Percentiles rank a stretch among this genome's conserved stretches.
These are phyloP conservation scores for Muntiacus muntjak DNA, from an alignment of 2,113 vertebrate genomes.

Conservation along the genomic window DNA sequence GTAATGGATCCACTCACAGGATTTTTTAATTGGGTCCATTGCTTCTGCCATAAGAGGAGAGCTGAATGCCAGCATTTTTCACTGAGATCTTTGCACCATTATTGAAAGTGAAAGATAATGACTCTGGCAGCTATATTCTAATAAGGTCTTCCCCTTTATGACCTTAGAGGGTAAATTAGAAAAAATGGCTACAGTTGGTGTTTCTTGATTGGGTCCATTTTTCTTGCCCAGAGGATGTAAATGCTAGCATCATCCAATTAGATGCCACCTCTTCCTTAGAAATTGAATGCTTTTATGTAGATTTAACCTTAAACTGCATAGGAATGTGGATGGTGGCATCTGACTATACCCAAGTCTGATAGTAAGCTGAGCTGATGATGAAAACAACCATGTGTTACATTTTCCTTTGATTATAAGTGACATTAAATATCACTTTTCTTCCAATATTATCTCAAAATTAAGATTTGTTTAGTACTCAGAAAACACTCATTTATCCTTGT, in stretches of 20 bases:
- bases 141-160: conserved; percentile 61
- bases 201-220: conserved; percentile 70
- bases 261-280: conserved; percentile 35
- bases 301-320: conserved; percentile 55
- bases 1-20: conserved; percentile 53
- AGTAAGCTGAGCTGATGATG: conserved; percentile 35
- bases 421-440: conserved; percentile 48
- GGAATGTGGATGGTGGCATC: conserved; percentile 8
- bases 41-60: conserved; percentile 53
- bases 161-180: conserved; percentile 69
- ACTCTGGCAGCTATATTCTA: conserved; percentile 67
- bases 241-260: conserved; percentile 69
- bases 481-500: conserved; percentile 56
- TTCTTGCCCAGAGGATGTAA: conserved; percentile 65
- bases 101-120: conserved; percentile 75
- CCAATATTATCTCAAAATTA: conserved; percentile 60
- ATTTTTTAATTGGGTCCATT: conserved; percentile 73
- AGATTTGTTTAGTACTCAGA: conserved; percentile 61
- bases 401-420: conserved; percentile 55
- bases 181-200: conserved; percentile 64
- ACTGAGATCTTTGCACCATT: conserved; percentile 60
- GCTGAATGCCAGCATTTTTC: conserved; percentile 63
- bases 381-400: conserved; percentile 59
- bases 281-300: conserved; percentile 67
- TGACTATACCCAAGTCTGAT: not conserved